phyloP scores from a whole-genome alignment of 2,113 vertebrate genomes.

The Daboia siamensis region DNA sequence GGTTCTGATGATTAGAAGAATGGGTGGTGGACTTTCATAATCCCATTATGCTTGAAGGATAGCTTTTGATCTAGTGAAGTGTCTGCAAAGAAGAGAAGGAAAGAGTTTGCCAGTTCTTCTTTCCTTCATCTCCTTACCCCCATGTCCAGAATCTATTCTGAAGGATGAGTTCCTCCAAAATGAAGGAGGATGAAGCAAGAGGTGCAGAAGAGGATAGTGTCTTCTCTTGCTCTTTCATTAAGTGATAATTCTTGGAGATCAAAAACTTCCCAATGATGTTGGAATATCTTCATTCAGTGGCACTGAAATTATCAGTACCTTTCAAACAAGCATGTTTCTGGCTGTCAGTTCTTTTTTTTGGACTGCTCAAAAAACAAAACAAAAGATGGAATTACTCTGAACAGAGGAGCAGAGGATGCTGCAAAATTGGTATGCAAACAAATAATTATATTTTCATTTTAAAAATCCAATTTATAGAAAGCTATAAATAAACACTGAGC shows the following conservation, averaged over 20 bases:
- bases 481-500: not conserved
- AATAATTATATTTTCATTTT: constrained; percentile 24
- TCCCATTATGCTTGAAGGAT: not conserved
- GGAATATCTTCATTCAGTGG: not conserved
- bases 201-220: not conserved
- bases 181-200: not conserved
- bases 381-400: not conserved
- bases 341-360: not conserved
- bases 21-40: not conserved
- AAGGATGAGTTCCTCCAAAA: not conserved
- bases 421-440: constrained; percentile 25
- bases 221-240: not conserved
- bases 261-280: not conserved
- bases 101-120: not conserved
- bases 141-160: not conserved
- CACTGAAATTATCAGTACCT: not conserved
- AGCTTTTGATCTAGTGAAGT: not conserved
- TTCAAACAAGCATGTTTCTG: not conserved
- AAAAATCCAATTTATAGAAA: not conserved
- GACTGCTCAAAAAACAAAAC: not conserved
- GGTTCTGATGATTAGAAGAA: not conserved
- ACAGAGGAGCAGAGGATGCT: constrained; percentile 21
- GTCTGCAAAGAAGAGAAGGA: not conserved
- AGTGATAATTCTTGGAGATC: not conserved
- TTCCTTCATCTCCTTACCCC: not conserved